Conservation (phyloP, 2,113 vertebrate species). For the Dryoscopus gambensis region DNA sequence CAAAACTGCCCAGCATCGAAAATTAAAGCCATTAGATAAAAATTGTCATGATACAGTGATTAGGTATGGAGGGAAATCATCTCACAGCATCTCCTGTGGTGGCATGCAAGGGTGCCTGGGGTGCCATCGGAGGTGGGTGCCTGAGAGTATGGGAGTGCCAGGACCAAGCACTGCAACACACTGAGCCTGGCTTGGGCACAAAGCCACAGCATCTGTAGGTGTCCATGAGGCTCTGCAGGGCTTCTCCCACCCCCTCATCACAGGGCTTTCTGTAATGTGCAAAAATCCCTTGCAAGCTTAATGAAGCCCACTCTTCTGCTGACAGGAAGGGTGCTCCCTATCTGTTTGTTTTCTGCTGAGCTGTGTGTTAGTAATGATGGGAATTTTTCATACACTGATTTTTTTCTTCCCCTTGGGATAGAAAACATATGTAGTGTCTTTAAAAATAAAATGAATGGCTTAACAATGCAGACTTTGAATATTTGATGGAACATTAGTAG, state of each 20-base stretch:
- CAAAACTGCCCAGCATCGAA: slow-evolving; percentile 27
- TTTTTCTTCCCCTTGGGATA: neutral
- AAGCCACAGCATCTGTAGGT: neutral
- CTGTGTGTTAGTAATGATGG: neutral
- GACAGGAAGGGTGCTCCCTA: neutral
- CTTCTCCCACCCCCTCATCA: neutral
- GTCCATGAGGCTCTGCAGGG: neutral
- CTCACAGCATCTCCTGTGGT: neutral
- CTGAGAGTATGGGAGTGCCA: neutral
- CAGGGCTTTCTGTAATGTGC: neutral
- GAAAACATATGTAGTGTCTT: slow-evolving; percentile 5
- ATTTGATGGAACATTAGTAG: neutral
- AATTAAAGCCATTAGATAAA: slow-evolving; percentile 50
- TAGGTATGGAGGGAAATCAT: neutral
- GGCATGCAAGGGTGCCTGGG: neutral
- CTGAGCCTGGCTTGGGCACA: neutral
- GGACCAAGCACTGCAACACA: neutral
- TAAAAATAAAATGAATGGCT: neutral
- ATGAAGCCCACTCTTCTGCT: neutral
- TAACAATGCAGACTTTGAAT: neutral
- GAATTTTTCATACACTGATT: neutral
- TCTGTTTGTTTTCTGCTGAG: neutral
- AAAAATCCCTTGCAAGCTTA: neutral
- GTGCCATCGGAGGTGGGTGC: neutral
- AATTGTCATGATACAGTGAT: neutral